Conservation (phyloP, 1,140 invertebrate genomes). For the Melipona quadrifasciata region DNA sequence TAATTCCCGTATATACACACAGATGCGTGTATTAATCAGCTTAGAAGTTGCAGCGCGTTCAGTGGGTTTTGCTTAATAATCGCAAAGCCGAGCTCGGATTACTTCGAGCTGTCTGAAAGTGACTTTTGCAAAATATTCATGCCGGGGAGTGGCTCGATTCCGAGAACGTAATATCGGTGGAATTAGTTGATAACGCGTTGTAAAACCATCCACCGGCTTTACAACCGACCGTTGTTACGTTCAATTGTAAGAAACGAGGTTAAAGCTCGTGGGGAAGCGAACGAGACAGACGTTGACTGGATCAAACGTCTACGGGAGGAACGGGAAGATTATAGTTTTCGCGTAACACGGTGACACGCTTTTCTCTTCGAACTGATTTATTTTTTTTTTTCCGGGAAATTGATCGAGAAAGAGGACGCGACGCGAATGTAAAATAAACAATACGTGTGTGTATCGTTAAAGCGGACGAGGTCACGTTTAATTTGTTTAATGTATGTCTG, state of each 20-base stretch:
- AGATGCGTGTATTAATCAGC: slow-evolving; percentile 62
- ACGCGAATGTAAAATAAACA: neutral
- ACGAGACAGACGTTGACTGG: neutral
- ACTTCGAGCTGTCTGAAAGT: slow-evolving; percentile 32
- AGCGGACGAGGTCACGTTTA: neutral
- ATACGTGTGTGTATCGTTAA: too few species aligned
- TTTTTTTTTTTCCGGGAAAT: too few species aligned
- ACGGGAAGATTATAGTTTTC: neutral
- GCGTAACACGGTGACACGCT: neutral
- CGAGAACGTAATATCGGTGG: too few species aligned
- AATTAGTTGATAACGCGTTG: slow-evolving; percentile 10
- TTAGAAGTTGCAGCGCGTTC: slow-evolving; percentile 29
- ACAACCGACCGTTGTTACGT: too few species aligned
- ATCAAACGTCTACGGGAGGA: neutral
- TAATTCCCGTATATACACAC: slow-evolving; percentile 49
- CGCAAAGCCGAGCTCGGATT: slow-evolving; percentile 39
- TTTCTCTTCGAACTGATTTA: too few species aligned
- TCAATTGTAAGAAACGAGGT: neutral
- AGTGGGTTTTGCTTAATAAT: slow-evolving; percentile 46
- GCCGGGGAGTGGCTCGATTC: neutral
- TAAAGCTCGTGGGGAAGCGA: neutral
- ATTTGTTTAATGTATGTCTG: neutral
- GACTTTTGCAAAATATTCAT: slow-evolving; percentile 13
- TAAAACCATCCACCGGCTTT: neutral
- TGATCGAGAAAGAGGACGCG: neutral